Percentiles rank a stretch among this genome's conserved stretches.
These are phyloP conservation scores for Zoanthus gigantus DNA, from an alignment of 92 coral and sea anemone species.

Conservation along the genomic window DNA sequence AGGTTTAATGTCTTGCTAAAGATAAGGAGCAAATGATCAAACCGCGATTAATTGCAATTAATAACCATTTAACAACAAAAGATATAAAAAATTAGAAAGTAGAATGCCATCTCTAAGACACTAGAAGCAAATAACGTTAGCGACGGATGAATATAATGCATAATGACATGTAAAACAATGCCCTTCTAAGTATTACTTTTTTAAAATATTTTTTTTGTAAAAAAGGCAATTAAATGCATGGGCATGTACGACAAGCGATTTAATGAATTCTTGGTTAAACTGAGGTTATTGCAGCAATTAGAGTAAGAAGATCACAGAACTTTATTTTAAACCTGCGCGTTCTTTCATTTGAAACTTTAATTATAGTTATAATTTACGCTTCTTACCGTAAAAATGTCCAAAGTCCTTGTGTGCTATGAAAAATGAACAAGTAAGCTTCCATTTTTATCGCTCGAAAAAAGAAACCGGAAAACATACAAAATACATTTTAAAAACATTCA, in stretches of 20 bases:
- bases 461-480: not conserved
- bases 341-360: not conserved
- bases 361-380: not conserved
- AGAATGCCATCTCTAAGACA: too few relatives aligned
- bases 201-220: too few relatives aligned
- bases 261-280: not conserved
- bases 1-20: too few relatives aligned
- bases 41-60: not conserved
- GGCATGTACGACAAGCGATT: too few relatives aligned
- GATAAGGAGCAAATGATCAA: not conserved
- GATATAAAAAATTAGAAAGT: too few relatives aligned
- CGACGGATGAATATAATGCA: too few relatives aligned
- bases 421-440: not conserved
- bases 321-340: not conserved
- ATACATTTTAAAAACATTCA: not conserved
- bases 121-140: too few relatives aligned
- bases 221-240: too few relatives aligned
- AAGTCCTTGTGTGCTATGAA: slow-evolving; percentile 90
- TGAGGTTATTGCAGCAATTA: not conserved
- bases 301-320: not conserved
- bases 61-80: too few relatives aligned
- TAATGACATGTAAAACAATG: too few relatives aligned
- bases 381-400: slow-evolving; percentile 98
- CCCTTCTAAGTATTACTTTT: too few relatives aligned
- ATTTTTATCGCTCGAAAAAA: not conserved